Evolutionary conservation across 2,888 invertebrate genomes (phyloP), one percentile per base, ranked within the genome.

Genomic region (Nephrotoma appendiculata): DNA sequence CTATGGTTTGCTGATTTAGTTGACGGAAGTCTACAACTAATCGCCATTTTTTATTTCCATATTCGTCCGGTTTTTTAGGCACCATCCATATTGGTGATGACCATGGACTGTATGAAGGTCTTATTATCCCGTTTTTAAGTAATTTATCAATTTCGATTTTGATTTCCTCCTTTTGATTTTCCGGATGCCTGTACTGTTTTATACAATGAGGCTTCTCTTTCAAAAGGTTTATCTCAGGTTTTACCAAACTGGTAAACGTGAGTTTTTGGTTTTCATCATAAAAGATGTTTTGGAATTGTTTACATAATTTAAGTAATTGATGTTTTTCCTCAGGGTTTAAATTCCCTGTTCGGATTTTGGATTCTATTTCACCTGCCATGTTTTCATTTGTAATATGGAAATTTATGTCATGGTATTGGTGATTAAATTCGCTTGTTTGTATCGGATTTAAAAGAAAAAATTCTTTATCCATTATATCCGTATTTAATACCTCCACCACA

Each of bases 41-140:
- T 57, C 89, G 43, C 88, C 88, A 89, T 88, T 89, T 89, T 19
- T 48, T 52, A 88, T 88, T 88, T 42, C 89, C 89, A 2, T 87
- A 86, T 5, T 88, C 88, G 83, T 89, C 89, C 6, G 86, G 71
- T 87, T 89, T 89, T 41, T 83, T 83, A 7, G 19, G 83, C 31
- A 83, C 83, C 41, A 83, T 83, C 83, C 83, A 83, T 31, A 89
- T 87, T 11, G 89, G 89, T 43, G 87, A 86, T 6, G 86, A 88
- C 88, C 88, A 89, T 2, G 89, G 89, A 83, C 31, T 31, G 19
- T 31, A 83, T 9, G 83, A 83, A 31, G 83, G 83, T 41, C 83
- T 83, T 6, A 83, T 83, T 31, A 83, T 83, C 6, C 83, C 83
- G 83, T 83, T 83, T 31, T 83, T 41, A 31, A n/a, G 41, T 41